Conservation (phyloP, 2,113 vertebrate species). For the Gorsachius goisagi region DNA sequence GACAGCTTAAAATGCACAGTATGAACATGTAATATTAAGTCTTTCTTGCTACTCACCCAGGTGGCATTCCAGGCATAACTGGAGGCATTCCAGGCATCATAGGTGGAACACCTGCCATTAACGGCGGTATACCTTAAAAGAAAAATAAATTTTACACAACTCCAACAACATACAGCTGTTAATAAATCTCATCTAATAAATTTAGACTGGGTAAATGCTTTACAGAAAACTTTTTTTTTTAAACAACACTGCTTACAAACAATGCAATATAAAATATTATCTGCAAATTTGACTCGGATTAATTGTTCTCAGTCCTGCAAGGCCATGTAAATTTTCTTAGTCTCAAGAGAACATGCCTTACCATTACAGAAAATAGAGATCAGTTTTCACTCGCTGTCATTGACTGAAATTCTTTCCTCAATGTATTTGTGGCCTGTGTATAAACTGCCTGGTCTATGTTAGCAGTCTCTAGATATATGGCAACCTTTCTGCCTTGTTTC, state of each 20-base stretch:
- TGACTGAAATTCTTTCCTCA: not conserved
- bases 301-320: not conserved
- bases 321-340: not conserved
- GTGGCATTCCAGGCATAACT: conserved; percentile 89
- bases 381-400: not conserved
- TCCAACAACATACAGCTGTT: not conserved
- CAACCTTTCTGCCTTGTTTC: not conserved
- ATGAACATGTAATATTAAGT: not conserved
- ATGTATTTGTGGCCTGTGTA: not conserved
- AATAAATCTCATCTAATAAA: not conserved
- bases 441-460: not conserved
- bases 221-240: accelerated
- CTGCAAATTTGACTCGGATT: not conserved
- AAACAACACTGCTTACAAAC: not conserved
- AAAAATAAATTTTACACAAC: not conserved
- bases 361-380: not conserved
- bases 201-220: not conserved
- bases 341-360: not conserved
- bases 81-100: conserved; percentile 91
- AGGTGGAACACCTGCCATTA: conserved; percentile 93
- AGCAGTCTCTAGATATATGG: not conserved
- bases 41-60: conserved; percentile 79
- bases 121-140: conserved; percentile 88
- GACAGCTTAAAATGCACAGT: not conserved
- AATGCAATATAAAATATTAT: not conserved